Percentiles rank a stretch among this genome's conserved stretches.
Evolutionary conservation across 1,140 invertebrate species (phyloP).

Genomic region (Octopus bimaculoides): DNA sequence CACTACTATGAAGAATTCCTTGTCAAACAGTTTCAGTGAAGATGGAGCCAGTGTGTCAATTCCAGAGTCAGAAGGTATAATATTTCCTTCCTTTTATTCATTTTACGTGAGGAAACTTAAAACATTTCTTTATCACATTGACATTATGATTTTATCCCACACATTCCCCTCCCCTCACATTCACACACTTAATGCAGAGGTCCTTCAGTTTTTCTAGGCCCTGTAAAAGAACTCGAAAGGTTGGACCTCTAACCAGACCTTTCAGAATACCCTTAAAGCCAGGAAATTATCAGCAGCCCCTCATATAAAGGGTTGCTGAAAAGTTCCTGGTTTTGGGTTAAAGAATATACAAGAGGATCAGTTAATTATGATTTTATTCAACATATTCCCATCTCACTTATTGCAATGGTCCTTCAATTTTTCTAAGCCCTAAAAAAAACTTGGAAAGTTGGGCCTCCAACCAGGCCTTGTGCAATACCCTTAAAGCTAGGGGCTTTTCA

Average conservation of each 20-base stretch:
- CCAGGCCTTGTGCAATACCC: too few relatives aligned
- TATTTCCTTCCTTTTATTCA: background rate
- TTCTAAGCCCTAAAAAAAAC: too few relatives aligned
- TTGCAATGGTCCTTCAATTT: too few relatives aligned
- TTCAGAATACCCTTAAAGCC: too few relatives aligned
- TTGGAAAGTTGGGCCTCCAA: too few relatives aligned
- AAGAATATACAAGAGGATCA: too few relatives aligned
- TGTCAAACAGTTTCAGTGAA: conserved; percentile 36
- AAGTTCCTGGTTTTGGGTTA: too few relatives aligned
- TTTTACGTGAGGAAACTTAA: background rate
- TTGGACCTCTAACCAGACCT: background rate
- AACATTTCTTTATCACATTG: background rate
- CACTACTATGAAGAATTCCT: conserved; percentile 30
- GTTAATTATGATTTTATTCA: too few relatives aligned
- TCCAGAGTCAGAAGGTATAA: conserved; percentile 16
- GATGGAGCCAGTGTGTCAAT: conserved; percentile 28
- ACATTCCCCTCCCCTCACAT: background rate
- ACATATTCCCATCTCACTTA: too few relatives aligned
- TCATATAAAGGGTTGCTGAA: too few relatives aligned
- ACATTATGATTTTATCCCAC: background rate
- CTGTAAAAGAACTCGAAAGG: background rate
- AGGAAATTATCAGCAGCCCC: too few relatives aligned
- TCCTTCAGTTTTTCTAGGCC: background rate
- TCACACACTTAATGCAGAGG: background rate
- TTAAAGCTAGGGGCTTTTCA: too few relatives aligned